Percentiles rank a stretch among this genome's conserved stretches.
phyloP scores from a whole-genome alignment of 2,113 vertebrate species.

The Pseudorasbora parva region DNA sequence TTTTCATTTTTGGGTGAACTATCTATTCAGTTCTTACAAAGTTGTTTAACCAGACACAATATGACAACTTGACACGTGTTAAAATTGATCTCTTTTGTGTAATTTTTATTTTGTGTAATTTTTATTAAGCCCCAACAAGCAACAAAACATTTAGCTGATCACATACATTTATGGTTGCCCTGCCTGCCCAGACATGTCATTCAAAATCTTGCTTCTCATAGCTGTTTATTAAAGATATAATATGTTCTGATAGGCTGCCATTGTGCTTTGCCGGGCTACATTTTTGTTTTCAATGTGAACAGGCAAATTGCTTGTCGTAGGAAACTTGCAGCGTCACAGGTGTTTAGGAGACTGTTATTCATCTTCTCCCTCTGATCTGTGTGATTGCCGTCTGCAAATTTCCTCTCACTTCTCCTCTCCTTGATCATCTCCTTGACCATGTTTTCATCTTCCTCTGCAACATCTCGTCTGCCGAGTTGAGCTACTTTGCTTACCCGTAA shows the following conservation, averaged over 20 bases:
- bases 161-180: neutral
- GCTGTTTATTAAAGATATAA: neutral
- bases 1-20: too few relatives aligned
- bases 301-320: neutral
- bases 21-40: neutral
- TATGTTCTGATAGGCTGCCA: neutral
- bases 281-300: neutral
- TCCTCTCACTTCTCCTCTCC: neutral
- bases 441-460: neutral
- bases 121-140: neutral
- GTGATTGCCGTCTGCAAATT: neutral
- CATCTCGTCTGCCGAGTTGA: conserved; percentile 16
- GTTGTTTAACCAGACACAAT: neutral
- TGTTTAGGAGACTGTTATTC: neutral
- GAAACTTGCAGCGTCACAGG: neutral
- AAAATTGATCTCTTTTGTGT: neutral
- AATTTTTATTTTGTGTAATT: neutral
- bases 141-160: neutral
- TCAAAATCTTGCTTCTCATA: neutral
- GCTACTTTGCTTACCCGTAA: conserved; percentile 35
- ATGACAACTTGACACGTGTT: neutral
- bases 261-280: neutral
- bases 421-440: neutral
- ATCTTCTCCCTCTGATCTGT: neutral
- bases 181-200: neutral